These are phyloP conservation scores for Ceryle rudis DNA, from an alignment of 2,797 vertebrate species.

Conservation along the genomic window DNA sequence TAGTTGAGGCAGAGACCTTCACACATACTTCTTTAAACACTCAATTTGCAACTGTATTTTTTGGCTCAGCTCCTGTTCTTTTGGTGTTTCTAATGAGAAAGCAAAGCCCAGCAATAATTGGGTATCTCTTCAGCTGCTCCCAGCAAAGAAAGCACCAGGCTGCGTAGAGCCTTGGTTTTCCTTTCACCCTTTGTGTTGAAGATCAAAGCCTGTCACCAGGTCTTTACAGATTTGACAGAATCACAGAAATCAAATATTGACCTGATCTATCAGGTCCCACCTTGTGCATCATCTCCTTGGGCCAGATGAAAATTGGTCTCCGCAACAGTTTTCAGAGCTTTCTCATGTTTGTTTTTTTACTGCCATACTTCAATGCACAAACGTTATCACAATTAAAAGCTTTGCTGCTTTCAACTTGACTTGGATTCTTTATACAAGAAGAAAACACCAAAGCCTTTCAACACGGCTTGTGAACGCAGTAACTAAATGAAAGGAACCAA, in stretches of 20 bases:
- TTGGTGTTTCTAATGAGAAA: slow-evolving; percentile 13
- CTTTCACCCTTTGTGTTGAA: slow-evolving; percentile 13
- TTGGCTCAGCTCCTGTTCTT: slow-evolving; percentile 1
- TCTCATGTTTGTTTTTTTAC: background rate
- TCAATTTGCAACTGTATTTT: slow-evolving; percentile 15
- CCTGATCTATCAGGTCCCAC: background rate
- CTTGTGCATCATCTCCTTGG: background rate
- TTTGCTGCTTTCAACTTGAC: background rate
- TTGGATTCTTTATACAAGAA: background rate
- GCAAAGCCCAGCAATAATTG: background rate
- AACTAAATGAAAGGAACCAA: background rate
- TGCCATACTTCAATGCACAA: background rate
- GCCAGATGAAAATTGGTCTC: background rate
- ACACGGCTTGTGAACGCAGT: background rate
- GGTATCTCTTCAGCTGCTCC: slow-evolving; percentile 19
- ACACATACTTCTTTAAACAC: slow-evolving; percentile 2
- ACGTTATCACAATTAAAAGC: background rate
- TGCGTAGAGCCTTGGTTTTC: background rate
- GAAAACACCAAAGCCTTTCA: background rate
- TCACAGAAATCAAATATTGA: slow-evolving; percentile 30
- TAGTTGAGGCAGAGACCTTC: background rate
- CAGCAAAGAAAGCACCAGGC: slow-evolving; percentile 8
- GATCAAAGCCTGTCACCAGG: slow-evolving; percentile 20
- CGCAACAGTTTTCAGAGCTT: background rate
- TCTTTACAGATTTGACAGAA: slow-evolving; percentile 29